A percentile compares a stretch with the other conserved stretches of the same genome.
These are phyloP conservation scores for Aromia moschata DNA, from an alignment of 2,888 invertebrate species.

Conservation along the genomic window DNA sequence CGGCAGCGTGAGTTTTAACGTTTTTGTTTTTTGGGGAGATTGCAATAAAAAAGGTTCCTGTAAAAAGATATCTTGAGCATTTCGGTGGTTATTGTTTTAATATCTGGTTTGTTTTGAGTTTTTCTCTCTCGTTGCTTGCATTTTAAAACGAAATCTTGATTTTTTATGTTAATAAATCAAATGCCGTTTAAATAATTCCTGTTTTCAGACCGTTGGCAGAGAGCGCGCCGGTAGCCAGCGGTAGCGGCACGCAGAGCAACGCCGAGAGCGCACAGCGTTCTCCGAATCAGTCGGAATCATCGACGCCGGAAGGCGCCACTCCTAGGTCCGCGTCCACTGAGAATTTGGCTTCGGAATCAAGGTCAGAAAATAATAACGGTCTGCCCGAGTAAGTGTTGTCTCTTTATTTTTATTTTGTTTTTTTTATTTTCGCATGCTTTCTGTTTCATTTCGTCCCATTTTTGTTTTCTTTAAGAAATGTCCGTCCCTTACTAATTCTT, in stretches of 20 bases:
- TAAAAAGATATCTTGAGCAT: too few species aligned
- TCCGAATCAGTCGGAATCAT: conserved; percentile 46
- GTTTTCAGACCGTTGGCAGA: conserved; percentile 25
- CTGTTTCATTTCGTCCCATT: too few species aligned
- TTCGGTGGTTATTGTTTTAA: too few species aligned
- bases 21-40: background rate
- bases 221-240: conserved; percentile 15
- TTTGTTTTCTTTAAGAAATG: too few species aligned
- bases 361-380: conserved; percentile 35
- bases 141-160: too few species aligned
- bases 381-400: conserved; percentile 38
- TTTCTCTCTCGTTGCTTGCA: too few species aligned
- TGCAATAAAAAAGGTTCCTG: too few species aligned
- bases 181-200: too few species aligned
- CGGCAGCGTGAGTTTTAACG: conserved; percentile 43
- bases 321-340: conserved; percentile 52
- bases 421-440: conserved; percentile 48
- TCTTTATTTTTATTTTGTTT: conserved; percentile 9
- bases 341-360: conserved; percentile 48
- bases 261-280: conserved; percentile 35
- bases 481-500: too few species aligned
- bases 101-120: too few species aligned
- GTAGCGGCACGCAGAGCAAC: conserved; percentile 20
- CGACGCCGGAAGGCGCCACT: conserved; percentile 51
- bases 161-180: too few species aligned